Base-by-base conservation (phyloP, 92 coral and sea anemone species). In the Epizoanthus rinbou region DNA sequence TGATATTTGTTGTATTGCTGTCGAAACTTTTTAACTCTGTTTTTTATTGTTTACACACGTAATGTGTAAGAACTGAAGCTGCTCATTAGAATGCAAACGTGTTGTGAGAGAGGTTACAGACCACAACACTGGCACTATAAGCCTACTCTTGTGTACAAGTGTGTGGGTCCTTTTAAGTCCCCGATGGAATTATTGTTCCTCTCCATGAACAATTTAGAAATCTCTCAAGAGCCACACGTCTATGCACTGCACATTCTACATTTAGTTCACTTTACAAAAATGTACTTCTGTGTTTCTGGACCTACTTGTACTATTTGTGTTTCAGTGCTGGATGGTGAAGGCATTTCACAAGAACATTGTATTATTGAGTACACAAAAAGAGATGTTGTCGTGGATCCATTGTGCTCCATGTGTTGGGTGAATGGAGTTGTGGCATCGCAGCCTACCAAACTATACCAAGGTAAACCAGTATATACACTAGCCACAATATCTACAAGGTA, bases 371-470 rank as follows among this genome's bases (percentile, higher is more conserved):
- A 89, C 76, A 81, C 89, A 0, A 93, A 87, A 85, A 91, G 92
- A n/a, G 74, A 85, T 56, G 98, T 95, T 23, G 75, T 92, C 19
- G 80, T 95, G 14, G 92, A 86, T 16, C 98, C 98, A 11, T 85
- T 91, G 65, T 87, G 92, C 28, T 73, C 91, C 47, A 78, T 76
- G 45, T 93, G 98, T 56, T 92, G 95, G 94, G 87, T 95, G 43
- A 95, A 95, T 41, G 93, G 93, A 0, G 97, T 93, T 60, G 79
- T 89, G 39, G 80, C 92, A 53, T 53, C 87, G 4, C 94, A 95
- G 66, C 84, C 98, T 7, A 93, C 91, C 21, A 91, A 90, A 84
- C 91, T 95, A 14, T 91, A 87, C 74, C 98, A 95, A 91, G 98
- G 98, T 95, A 45, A 76, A n/a, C 39, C n/a, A 69, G n/a, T n/a